phyloP scores from a whole-genome alignment of 1,140 invertebrate genomes.

The Drosophila trapezifrons region DNA sequence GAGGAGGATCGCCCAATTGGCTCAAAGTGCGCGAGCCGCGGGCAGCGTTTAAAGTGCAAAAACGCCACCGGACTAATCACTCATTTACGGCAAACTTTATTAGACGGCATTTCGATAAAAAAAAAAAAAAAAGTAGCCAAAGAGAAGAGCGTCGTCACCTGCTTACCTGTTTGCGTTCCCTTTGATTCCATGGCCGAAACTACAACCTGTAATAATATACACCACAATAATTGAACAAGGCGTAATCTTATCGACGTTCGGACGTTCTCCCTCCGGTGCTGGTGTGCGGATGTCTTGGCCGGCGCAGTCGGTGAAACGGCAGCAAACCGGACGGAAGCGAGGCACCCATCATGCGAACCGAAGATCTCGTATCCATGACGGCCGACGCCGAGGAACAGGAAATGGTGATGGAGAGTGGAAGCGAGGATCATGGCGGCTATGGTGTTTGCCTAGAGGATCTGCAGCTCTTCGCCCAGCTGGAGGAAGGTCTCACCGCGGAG shows the following conservation, averaged over 20 bases:
- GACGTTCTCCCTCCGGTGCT: neutral
- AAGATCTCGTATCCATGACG: conserved; percentile 1
- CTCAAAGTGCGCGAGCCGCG: conserved; percentile 57
- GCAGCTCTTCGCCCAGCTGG: conserved; percentile 54
- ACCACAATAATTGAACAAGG: conserved; percentile 39
- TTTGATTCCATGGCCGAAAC: conserved; percentile 4
- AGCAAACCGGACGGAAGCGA: conserved; percentile 7
- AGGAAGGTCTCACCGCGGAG: conserved; percentile 7
- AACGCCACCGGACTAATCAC: conserved; percentile 31
- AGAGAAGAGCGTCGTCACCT: conserved; percentile 12
- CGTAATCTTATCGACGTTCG: conserved; percentile 46
- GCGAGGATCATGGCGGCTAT: conserved; percentile 28
- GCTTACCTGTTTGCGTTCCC: neutral
- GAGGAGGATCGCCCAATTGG: conserved; percentile 38
- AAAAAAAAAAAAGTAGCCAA: no score
- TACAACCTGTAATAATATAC: conserved; percentile 36
- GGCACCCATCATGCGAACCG: neutral
- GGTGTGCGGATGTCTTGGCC: conserved; percentile 16
- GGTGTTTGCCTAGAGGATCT: conserved; percentile 53
- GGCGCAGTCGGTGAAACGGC: conserved; percentile 15
- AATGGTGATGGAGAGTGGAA: neutral
- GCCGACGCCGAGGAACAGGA: conserved; percentile 9
- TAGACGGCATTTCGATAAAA: conserved; percentile 53
- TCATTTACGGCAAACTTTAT: conserved; percentile 60
- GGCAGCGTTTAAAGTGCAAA: conserved; percentile 59